A percentile compares a stretch with the other conserved stretches of the same genome.
phyloP scores from a whole-genome alignment of 2,888 invertebrate genomes.

The Epsilonema sp. region DNA sequence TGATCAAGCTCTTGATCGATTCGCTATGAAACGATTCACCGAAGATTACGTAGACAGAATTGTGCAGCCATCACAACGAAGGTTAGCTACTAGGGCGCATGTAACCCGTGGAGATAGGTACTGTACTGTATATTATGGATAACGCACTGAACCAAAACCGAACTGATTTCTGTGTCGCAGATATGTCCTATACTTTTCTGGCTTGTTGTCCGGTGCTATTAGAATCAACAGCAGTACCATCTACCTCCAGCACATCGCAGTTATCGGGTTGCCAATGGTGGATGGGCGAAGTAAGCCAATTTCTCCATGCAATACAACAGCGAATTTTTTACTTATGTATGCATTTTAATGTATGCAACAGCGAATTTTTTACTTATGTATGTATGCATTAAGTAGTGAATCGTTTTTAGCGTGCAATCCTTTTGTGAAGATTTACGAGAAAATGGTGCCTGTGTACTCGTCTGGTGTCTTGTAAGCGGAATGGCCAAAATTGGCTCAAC shows the following conservation, averaged over 20 bases:
- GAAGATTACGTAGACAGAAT: conserved; percentile 55
- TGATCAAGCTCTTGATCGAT: conserved; percentile 57
- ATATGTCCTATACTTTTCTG: conserved; percentile 77
- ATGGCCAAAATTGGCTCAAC: too few relatives aligned
- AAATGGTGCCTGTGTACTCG: conserved; percentile 66
- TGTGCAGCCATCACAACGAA: conserved; percentile 51
- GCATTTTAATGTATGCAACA: too few relatives aligned
- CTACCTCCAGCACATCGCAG: conserved; percentile 62
- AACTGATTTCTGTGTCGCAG: too few relatives aligned
- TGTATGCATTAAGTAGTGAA: too few relatives aligned
- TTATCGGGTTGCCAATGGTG: conserved; percentile 60
- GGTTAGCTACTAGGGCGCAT: too few relatives aligned
- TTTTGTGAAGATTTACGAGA: conserved; percentile 55
- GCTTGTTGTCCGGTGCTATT: conserved; percentile 64
- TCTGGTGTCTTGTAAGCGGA: conserved; percentile 49
- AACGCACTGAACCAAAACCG: too few relatives aligned
- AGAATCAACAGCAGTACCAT: conserved; percentile 67
- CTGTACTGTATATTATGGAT: too few relatives aligned
- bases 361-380: too few relatives aligned
- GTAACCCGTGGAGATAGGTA: neutral
- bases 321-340: too few relatives aligned
- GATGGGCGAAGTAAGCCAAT: too few relatives aligned
- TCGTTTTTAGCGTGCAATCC: conserved; percentile 28
- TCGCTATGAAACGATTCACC: conserved; percentile 73
- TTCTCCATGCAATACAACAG: too few relatives aligned